phyloP scores from a whole-genome alignment of 1,140 invertebrate species.

The Gonioctena quinquepunctata region DNA sequence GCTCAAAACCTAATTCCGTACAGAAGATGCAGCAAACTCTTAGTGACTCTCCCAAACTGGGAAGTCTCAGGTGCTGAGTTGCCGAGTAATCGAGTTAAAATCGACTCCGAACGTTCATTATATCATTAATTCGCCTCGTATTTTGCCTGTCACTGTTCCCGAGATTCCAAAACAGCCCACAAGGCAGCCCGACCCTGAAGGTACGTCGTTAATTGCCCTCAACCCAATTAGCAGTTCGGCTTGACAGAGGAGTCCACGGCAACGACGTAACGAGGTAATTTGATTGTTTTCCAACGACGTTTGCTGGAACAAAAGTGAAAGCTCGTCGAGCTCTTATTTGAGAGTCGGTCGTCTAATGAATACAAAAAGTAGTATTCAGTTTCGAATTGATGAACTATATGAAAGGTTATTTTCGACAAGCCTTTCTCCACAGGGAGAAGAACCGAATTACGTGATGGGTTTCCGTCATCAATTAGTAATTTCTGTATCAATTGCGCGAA shows the following conservation, averaged over 20 bases:
- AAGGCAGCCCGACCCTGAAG: too few relatives aligned
- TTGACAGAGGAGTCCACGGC: background rate
- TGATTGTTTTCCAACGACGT: background rate
- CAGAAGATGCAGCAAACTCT: background rate
- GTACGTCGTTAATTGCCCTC: slow-evolving; percentile 1
- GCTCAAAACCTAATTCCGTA: too few relatives aligned
- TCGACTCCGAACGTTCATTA: background rate
- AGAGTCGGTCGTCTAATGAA: too few relatives aligned
- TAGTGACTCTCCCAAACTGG: background rate
- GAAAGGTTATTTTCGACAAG: too few relatives aligned
- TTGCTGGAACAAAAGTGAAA: too few relatives aligned
- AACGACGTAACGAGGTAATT: background rate
- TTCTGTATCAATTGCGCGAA: too few relatives aligned
- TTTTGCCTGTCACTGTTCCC: background rate
- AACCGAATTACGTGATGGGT: too few relatives aligned
- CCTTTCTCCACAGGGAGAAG: too few relatives aligned
- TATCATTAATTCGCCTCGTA: background rate
- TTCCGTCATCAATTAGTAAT: too few relatives aligned
- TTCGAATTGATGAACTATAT: too few relatives aligned
- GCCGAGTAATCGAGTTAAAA: background rate
- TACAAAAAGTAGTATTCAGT: too few relatives aligned
- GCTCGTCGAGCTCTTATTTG: too few relatives aligned
- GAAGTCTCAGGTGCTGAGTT: background rate
- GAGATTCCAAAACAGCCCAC: background rate
- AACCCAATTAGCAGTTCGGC: background rate